phyloP scores from a whole-genome alignment of 2,797 vertebrate species.

The Lepidocolaptes lacrymiger region DNA sequence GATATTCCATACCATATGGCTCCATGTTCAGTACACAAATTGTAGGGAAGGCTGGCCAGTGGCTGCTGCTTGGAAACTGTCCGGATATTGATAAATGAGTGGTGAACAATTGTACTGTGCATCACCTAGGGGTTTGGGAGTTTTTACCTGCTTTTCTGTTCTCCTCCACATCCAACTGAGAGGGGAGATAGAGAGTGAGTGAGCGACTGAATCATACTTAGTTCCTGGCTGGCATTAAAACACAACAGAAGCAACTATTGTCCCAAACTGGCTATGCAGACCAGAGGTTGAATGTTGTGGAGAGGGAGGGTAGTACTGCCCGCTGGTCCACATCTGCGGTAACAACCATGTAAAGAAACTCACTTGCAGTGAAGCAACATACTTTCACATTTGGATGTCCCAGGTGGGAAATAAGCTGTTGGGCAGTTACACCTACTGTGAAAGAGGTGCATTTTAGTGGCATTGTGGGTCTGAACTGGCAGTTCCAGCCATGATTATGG shows the following conservation, averaged over 20 bases:
- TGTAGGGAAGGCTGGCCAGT: not conserved
- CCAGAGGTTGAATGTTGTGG: not conserved
- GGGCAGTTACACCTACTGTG: not conserved
- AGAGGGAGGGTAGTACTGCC: not conserved
- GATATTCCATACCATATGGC: not conserved
- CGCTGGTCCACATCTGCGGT: not conserved
- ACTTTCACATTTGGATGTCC: not conserved
- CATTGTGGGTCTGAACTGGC: slow-evolving; percentile 33
- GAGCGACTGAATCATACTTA: not conserved
- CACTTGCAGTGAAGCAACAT: not conserved
- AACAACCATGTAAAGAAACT: not conserved
- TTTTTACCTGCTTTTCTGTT: not conserved
- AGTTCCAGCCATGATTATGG: slow-evolving; percentile 24
- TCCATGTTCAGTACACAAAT: not conserved
- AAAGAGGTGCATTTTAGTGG: slow-evolving; percentile 27
- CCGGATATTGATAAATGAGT: not conserved
- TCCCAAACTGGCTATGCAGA: not conserved
- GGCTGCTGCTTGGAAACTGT: not conserved
- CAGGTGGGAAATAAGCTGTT: slow-evolving; percentile 27
- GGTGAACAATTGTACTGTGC: not conserved
- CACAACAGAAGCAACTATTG: not conserved
- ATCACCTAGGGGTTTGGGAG: not conserved
- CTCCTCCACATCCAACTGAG: not conserved
- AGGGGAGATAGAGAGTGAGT: no score
- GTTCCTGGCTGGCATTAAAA: not conserved